Base-by-base conservation (phyloP, 2,888 invertebrate species). In the Rhogogaster chlorosoma region DNA sequence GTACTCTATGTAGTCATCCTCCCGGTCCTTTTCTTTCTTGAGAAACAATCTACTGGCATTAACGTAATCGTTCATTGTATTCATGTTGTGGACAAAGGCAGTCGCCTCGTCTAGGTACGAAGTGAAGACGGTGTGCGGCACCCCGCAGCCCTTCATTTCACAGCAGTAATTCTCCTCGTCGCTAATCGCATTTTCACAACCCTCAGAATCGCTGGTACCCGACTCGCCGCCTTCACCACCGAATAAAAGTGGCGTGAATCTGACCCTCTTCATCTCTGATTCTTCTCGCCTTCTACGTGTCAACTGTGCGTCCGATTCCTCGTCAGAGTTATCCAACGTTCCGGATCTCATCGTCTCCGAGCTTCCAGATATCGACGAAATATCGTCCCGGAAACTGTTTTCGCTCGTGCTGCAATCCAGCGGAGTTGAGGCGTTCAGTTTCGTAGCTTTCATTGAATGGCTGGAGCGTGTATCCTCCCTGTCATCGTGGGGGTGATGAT, bases 41-140 rank as follows among this genome's bases (percentile, higher is more conserved):
- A 67, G 87, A 32, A 88, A 86, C 84, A 82, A 84, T 18, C 86
- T 86, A 26, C 85, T 83, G 36, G 87, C 88, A 88, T 86, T 91
- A 86, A 89, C 88, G 88, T 88, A 91, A 87, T 91, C 90, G 87
- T 90, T 91, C 84, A 90, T 88, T 85, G 90, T 89, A 88, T 91
- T 91, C 87, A 91, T 88, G 87, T 92, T 91, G 87, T 90, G 89
- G 89, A 91, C 91, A 70, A 91, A 91, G 22, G 86, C 88, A 36
- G 89, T 87, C 32, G 92, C 91, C 84, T 91, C 91, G 57, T 87
- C 89, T 1, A 92, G 84, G 57, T 91, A 91, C 32, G 90, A 88
- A 26, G 89, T 88, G 26, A 91, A 42, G 29, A 90, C 87, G 12
- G 86, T 26, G 71, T 64, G 45, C 42, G 67, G 22, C 5, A 22